Base-by-base conservation (phyloP, 2,113 vertebrate genomes). In the Datnioides undecimradiatus region DNA sequence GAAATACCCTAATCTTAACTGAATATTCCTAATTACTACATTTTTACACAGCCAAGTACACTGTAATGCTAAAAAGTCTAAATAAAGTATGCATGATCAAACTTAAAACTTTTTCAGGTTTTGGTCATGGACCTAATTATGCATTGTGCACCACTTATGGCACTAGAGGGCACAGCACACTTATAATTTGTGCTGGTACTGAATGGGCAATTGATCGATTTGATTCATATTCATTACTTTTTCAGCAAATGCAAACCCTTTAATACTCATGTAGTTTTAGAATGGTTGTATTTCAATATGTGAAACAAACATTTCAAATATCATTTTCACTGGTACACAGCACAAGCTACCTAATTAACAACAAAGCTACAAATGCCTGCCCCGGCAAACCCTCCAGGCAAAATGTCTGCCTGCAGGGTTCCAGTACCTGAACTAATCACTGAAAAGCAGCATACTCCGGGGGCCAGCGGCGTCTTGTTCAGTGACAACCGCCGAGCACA, bases 401-500 rank as follows among this genome's bases (percentile, higher is more conserved):
- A 31, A 70, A 36, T 43, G 6, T 73, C n/a, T 59, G 64, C 46
- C 79, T 59, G 58, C 33, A 54, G 63, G 62, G 46, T 23, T 73
- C 75, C 36, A 41, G 76, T 48, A 74, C 78, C 84, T 79, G 68
- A 85, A 80, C 68, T 55, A 83, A 85, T 81, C 23, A 8, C 67
- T 73, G 58, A 63, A 58, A 69, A 57, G 73, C 57, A 76, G 48
- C 46, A 8, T 9, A 43, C 58, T 62, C 31, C 17, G 11, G 63
- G 72, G 74, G 23, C 68, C 60, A 40, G 38, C 1, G 8, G 33
- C n/a, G 41, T 64, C 72, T 51, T 34, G 41, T 49, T 66, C 66
- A 43, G 67, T 45, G 54, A 31, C 49, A 86, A 74, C 64, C 0
- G 34, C 29, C 0, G 19, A 59, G 51, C 67, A 12, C 45, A 59